A percentile compares a stretch with the other conserved stretches of the same genome.
Evolutionary conservation across 2,888 invertebrate species (phyloP).

Genomic region (Apamea anceps): DNA sequence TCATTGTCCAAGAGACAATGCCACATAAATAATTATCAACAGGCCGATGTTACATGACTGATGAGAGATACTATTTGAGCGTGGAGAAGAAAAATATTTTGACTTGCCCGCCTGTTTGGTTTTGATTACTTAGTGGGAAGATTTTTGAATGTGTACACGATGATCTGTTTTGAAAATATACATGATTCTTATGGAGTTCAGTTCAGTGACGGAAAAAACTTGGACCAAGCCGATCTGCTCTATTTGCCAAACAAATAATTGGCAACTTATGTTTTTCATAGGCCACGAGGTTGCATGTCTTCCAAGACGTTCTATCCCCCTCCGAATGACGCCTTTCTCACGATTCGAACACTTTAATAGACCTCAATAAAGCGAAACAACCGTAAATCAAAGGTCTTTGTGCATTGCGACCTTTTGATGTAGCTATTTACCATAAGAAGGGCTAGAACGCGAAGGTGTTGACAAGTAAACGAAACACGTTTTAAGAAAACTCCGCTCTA

Average conservation of each 20-base stretch:
- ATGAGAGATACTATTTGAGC: constrained; percentile 28
- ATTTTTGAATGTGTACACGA: constrained; percentile 16
- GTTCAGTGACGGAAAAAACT: neutral
- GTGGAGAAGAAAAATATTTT: constrained; percentile 62
- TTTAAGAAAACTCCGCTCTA: constrained; percentile 68
- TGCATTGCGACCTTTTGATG: constrained; percentile 84
- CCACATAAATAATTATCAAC: constrained; percentile 79
- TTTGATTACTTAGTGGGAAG: constrained; percentile 25
- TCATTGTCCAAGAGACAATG: constrained; percentile 82
- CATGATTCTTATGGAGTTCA: neutral
- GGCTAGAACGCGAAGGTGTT: constrained; percentile 89
- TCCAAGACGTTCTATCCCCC: constrained; percentile 81
- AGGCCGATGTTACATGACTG: constrained; percentile 63
- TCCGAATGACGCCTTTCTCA: constrained; percentile 84
- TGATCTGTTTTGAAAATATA: neutral
- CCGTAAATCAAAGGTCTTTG: constrained; percentile 88
- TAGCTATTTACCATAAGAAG: constrained; percentile 86
- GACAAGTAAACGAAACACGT: constrained; percentile 86
- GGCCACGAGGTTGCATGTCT: constrained; percentile 70
- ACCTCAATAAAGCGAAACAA: constrained; percentile 84
- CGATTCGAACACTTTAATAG: constrained; percentile 86
- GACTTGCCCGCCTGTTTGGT: constrained; percentile 10
- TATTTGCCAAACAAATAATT: neutral
- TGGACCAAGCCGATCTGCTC: neutral
- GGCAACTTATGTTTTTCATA: constrained; percentile 11